These are phyloP conservation scores for Brachyistius frenatus DNA, from an alignment of 2,113 vertebrate genomes.

Conservation along the genomic window DNA sequence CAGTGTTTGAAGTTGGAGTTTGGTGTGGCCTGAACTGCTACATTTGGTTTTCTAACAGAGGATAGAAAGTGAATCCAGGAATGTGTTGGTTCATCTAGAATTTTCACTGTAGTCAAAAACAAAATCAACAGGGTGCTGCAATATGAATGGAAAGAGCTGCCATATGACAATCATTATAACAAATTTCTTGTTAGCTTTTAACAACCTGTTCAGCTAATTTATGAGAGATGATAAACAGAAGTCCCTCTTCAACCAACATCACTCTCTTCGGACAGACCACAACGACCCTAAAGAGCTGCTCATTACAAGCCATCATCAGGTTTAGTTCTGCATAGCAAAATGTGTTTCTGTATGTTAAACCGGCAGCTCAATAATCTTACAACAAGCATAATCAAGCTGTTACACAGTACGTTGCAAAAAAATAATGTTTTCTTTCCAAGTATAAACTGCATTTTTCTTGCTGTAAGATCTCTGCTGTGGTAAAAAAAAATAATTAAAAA, in stretches of 20 bases:
- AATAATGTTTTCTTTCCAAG: neutral
- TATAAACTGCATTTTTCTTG: neutral
- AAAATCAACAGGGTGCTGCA: neutral
- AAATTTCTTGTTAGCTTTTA: too few species aligned
- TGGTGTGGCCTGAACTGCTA: neutral
- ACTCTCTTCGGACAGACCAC: neutral
- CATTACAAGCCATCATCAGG: neutral
- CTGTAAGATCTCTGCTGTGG: neutral
- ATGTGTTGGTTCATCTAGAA: neutral
- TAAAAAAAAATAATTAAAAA: neutral
- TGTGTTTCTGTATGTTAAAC: too few species aligned
- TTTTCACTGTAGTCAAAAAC: neutral
- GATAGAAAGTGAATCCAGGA: neutral
- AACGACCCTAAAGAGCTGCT: constrained; percentile 4
- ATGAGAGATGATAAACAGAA: neutral
- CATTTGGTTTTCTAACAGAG: neutral
- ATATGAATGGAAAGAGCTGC: neutral
- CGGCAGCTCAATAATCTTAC: too few species aligned
- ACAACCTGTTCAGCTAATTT: too few species aligned
- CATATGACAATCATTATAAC: too few species aligned
- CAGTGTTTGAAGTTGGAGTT: too few species aligned
- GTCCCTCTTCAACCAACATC: neutral
- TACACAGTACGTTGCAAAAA: too few species aligned
- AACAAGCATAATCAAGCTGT: too few species aligned
- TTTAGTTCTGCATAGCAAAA: too few species aligned